Base-by-base conservation (phyloP, 1,140 invertebrate genomes). In the Pseudomyrmex pallidus region DNA sequence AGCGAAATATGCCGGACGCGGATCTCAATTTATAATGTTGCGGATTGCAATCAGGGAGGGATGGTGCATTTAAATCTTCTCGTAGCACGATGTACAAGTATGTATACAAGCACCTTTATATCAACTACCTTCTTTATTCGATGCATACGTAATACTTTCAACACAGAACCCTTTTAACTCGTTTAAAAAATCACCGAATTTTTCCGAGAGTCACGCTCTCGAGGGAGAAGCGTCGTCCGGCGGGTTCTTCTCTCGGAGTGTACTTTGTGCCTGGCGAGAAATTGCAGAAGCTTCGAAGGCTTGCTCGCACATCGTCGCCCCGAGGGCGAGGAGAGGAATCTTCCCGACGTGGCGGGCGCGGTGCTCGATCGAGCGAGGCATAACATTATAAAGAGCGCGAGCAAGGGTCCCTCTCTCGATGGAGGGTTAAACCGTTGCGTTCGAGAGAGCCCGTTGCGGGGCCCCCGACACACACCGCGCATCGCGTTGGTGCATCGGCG, bases 321-420 rank as follows among this genome's bases (percentile, higher is more conserved):
- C 74, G 52, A 62, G 72, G 78, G 67, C 66, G 85, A 86, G 35
- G 35, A 35, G 78, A 86, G 77, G 83, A 87, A 85, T 85, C 83
- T 66, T 17, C 12, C 0, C 66, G 64, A 57, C 52, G 83, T 66
- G 22, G 54, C 48, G 64, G 54, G 74, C 56, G 46, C 74, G 56
- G 54, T 56, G 73, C 83, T 84, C 76, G 83, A 84, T 84, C 76
- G 76, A 84, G 82, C 82, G 74, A 76, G 66, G 64, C 82, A 84
- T 84, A 85, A 82, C 77, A 85, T 85, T 85, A 85, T 82, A 73
- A 35, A 35, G 35, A 35, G 35, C 35, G 35, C 35, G 76, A 80
- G 64, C 57, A 59, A 25, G 77, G 46, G 22, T 50, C 22, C 46
- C 68, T 56, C 20, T 22, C 54, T 57, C 63, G 22, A 22, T 9